Evolutionary conservation across 2,797 vertebrate species (phyloP), one percentile per base, ranked within the genome.

Genomic region (Parauchenoglanis ngamensis): DNA sequence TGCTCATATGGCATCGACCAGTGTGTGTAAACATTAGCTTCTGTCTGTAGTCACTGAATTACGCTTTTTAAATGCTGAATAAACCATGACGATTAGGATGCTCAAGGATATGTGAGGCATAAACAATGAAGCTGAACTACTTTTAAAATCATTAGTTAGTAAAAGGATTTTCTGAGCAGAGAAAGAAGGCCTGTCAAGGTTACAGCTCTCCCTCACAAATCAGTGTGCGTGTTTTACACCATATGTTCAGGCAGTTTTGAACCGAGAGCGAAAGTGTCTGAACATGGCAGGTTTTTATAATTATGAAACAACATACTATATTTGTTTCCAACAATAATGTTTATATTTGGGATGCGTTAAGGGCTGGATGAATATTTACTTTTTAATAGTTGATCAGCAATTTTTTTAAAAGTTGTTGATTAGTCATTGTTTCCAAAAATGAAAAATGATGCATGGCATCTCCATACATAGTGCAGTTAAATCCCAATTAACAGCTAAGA

Each of bases 1-100:
- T 59, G 35, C 28, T 72, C 31, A 23, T 56, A 63, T 17, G 76
- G 7, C 76, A 13, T 23, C 28, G n/a, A 65, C 21, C 54, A 77
- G 73, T 77, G 73, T 35, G 15, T 54, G 28, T 77, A 65, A 59
- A 85, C 68, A 84, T 73, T 73, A 59, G 52, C 28, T 46, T 46
- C 40, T 76, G 57, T 17, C 13, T 44, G 15, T 44, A n/a, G 40
- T 46, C 57, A 80, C 35, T 4, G 21, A 80, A 40, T 25, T 44
- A 44, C 4, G 2, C 35, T 44, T 61, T 23, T 25, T 11, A 59
- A 40, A 79, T 59, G 54, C 77, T 23, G 19, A 79, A 19, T 59
- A 57, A 80, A 61, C 57, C 56, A 44, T 15, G 23, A 40, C 15
- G 78, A 59, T 80, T 40, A 79, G 40, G 31, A 59, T 23, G 52